Base-by-base conservation (phyloP, 2,888 invertebrate species). In the Drosophila meridiana region DNA sequence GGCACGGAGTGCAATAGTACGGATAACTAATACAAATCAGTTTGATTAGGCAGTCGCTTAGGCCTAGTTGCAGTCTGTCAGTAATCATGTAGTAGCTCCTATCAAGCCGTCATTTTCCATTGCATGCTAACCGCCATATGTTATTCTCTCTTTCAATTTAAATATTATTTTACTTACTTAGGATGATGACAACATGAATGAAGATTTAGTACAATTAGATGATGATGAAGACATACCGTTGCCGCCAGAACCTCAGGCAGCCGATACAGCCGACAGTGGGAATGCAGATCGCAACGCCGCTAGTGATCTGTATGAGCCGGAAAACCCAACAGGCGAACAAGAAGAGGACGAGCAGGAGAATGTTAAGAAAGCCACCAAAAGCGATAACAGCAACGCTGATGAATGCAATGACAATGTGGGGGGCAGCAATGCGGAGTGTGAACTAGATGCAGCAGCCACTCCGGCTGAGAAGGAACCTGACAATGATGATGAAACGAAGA, bases 41-140 rank as follows among this genome's bases (percentile, higher is more conserved):
- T 32, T 32, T 42, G 13, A 11, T 11, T 30, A 11, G n/a, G 20
- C 9, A 36, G n/a, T 36, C 28, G 40, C 34, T 40, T 3, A 11
- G n/a, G 13, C 30, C 20, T 30, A 6, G 13, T n/a, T 47, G 38
- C 53, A 67, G 40, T 50, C 48, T 69, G n/a, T 50, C 45, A 32
- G 13, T 58, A 45, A 20, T 20, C 20, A 20, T 20, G 20, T 20
- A 69, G 13, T 57, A 58, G 53, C 38, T 60, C 59, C 53, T 45
- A 47, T 47, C 34, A 64, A 57, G 57, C 59, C 50, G 48, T 62
- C 34, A 63, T 69, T 78, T 74, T 80, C 76, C 75, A 82, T 90
- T 90, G 90, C 83, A 69, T 94, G 94, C 61, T 94, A 94, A 92
- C 94, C 81, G 94, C 94, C 83, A 94, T 93, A 88, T 93, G 94